Evolutionary conservation across 2,888 invertebrate species (phyloP), one percentile per base, ranked within the genome.

Genomic region (Amblyteles armatorius): DNA sequence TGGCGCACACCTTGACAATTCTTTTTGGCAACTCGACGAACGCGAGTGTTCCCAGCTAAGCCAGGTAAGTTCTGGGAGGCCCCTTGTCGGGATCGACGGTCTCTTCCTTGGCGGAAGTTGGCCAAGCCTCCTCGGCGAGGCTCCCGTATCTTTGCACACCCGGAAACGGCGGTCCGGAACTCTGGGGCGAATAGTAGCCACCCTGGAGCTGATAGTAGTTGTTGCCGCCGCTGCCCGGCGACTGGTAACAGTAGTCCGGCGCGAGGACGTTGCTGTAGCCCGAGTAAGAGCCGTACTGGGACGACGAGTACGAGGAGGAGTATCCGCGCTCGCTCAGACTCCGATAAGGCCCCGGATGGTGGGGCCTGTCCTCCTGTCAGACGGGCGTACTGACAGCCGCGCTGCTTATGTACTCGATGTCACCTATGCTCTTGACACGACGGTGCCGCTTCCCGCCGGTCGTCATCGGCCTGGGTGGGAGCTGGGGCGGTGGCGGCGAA

Each of bases 361-460:
- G 93, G 93, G 93, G 91, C 93, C 93, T 90, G 86, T 90, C 91
- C 91, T 94, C 93, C 86, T 93, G 94, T 94, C 93, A 94, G 88
- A 93, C 93, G 36, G 93, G 92, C 33, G 93, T 93, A 87, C 93
- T 93, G 2, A 94, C 93, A 7, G 92, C 92, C 6, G 90, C 91
- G 82, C 88, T 92, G 33, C 91, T 92, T 90, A 93, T 92, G 87
- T 93, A 93, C 65, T 97, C 97, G 90, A 97, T 97, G 93, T 97
- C 97, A 3, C 97, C 96, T 88, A 97, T 97, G 90, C 96, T 96
- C 90, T 96, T 96, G 50, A 96, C 96, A 16, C 97, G 94, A 22
- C 96, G 94, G 89, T 96, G 96, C 69, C 96, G 94, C 88, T 95
- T 95, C 88, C 95, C 95, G 44, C 89, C 89, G 83, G 88, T 89